phyloP scores from a whole-genome alignment of 2,113 vertebrate genomes.

The Pantherophis guttatus region DNA sequence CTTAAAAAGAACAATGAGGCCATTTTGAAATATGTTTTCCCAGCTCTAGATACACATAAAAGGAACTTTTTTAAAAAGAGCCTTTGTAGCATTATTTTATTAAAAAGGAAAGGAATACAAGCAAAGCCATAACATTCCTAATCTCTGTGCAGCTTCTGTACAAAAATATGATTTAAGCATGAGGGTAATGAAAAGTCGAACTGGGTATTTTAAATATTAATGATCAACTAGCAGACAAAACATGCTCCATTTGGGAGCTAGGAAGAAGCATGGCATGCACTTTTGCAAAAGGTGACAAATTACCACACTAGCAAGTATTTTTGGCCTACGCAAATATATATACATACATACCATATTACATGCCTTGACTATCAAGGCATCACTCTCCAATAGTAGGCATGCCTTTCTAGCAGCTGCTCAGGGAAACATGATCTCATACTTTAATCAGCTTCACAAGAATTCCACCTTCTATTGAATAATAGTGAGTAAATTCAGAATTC shows the following conservation, averaged over 20 bases:
- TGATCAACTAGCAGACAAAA: not conserved
- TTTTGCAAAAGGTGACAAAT: slow-evolving; percentile 1
- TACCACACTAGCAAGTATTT: not conserved
- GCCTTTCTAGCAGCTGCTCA: slow-evolving; percentile 15
- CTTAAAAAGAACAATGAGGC: slow-evolving; percentile 18
- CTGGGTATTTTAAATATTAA: not conserved
- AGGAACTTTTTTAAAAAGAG: not conserved
- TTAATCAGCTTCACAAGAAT: not conserved
- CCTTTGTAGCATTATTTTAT: not conserved
- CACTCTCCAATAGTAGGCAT: slow-evolving; percentile 2
- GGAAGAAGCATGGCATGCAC: not conserved
- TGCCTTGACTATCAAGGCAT: not conserved
- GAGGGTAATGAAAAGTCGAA: not conserved
- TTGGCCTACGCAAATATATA: not conserved
- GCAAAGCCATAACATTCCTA: not conserved
- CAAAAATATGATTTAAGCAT: not conserved
- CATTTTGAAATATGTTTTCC: slow-evolving; percentile 4
- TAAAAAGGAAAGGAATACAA: not conserved
- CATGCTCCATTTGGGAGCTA: not conserved
- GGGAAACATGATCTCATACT: slow-evolving; percentile 3
- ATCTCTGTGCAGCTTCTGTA: not conserved
- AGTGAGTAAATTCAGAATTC: not conserved
- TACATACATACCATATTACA: not conserved
- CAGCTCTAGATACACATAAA: not conserved
- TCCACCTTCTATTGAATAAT: not conserved